Percentiles rank a stretch among this genome's conserved stretches.
These are phyloP conservation scores for Myotis daubentonii DNA, from an alignment of 2,797 vertebrate genomes.

Conservation along the genomic window DNA sequence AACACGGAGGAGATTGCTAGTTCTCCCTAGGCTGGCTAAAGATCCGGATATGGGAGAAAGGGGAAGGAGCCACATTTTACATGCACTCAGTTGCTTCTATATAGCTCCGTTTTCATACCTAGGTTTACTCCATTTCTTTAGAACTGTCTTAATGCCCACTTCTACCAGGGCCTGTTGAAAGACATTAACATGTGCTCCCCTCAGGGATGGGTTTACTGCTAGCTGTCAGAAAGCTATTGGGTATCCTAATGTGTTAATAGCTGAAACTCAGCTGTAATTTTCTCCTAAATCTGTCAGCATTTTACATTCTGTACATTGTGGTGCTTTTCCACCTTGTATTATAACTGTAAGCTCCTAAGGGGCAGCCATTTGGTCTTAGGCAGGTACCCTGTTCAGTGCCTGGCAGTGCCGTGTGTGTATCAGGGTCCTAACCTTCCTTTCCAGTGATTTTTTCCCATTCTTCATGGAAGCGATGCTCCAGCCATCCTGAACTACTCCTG, in stretches of 20 bases:
- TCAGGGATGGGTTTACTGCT: constrained; percentile 71
- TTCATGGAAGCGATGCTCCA: neutral
- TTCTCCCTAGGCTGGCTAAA: neutral
- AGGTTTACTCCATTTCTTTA: neutral
- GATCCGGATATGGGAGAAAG: neutral
- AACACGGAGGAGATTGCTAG: neutral
- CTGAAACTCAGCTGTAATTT: constrained; percentile 70
- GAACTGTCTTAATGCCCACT: neutral
- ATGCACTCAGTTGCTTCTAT: neutral
- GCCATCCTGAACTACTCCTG: neutral
- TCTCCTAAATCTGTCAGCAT: constrained; percentile 20
- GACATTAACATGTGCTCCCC: constrained; percentile 25
- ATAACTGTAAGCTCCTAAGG: constrained; percentile 68
- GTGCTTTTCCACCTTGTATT: constrained; percentile 62
- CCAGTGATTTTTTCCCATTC: neutral
- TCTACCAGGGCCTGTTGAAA: constrained; percentile 7
- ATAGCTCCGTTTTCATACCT: neutral
- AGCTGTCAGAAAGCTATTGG: constrained; percentile 65
- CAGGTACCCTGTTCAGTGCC: neutral
- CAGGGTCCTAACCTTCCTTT: constrained; percentile 1
- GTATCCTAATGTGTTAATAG: constrained; percentile 70
- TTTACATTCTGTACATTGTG: constrained; percentile 61
- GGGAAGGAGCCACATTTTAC: neutral
- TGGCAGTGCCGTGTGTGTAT: neutral
- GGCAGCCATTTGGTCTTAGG: constrained; percentile 52